phyloP scores from a whole-genome alignment of 2,888 invertebrate genomes.

The Noctua fimbriata region DNA sequence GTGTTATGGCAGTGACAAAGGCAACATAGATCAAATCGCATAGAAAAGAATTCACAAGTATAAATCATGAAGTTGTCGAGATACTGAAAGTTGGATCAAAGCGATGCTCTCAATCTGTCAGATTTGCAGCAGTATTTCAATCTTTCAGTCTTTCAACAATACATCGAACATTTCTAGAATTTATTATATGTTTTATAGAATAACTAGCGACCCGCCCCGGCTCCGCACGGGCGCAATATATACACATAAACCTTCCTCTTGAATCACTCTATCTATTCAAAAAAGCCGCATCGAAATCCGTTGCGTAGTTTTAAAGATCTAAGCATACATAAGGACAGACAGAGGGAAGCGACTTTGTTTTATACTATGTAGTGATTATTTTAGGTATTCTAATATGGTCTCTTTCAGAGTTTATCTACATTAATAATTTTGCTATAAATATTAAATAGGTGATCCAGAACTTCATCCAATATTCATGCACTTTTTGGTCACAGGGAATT shows the following conservation, averaged over 20 bases:
- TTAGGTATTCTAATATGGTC: slow-evolving; percentile 6
- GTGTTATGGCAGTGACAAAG: slow-evolving; percentile 15
- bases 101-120: slow-evolving; percentile 53
- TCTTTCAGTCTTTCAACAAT: slow-evolving; percentile 26
- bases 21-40: slow-evolving; percentile 21
- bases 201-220: no score
- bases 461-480: slow-evolving; percentile 53
- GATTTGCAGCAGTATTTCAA: slow-evolving; percentile 44
- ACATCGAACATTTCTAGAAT: slow-evolving; percentile 14
- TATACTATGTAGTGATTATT: no score
- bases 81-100: slow-evolving; percentile 50
- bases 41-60: slow-evolving; percentile 38
- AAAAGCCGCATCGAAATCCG: no score
- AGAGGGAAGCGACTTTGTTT: no score
- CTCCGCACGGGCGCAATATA: no score
- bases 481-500: slow-evolving; percentile 47
- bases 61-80: slow-evolving; percentile 49
- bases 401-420: slow-evolving; percentile 17
- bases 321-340: no score
- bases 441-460: slow-evolving; percentile 32
- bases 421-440: slow-evolving; percentile 44
- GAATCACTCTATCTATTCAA: no score
- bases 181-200: slow-evolving; percentile 9
- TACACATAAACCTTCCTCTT: no score
- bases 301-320: no score